Base-by-base conservation (phyloP, 1,140 invertebrate genomes). In the Pectinophora gossypiella region DNA sequence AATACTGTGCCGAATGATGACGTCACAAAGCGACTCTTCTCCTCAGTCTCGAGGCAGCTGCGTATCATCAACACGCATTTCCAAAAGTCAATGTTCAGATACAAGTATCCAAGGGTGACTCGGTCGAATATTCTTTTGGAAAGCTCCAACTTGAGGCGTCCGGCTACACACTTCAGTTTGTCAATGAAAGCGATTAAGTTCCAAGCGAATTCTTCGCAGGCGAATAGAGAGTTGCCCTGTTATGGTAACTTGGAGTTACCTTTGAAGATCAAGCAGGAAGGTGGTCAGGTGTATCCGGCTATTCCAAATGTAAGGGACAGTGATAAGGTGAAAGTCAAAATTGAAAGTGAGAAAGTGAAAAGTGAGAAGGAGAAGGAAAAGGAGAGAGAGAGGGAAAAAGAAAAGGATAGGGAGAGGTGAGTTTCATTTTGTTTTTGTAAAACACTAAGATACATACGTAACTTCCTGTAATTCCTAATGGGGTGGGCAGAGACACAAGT, bases 231-330 rank as follows among this genome's bases (percentile, higher is more conserved):
- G 45, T 56, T 89, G n/a, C 87, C 87, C 0, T 89, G 85, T 49
- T 89, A 89, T 54, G 87, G 87, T 1, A 89, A 89, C 36, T 53
- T 89, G 48, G 85, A 87, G 59, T 59, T 89, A 45, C 82, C 85
- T 0, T 64, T 80, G 4, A 87, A 86, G 54, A 76, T 84, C 0
- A 88, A 88, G 43, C 84, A 88, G 46, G 86, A 87, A n/a, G 60
- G 54, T 12, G 54, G 48, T 13, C 16, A 15, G 16, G 36, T 40
- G 7, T 15, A 38, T 9, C 9, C n/a, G 16, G 36, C 13, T 2
- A 18, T 15, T 9, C 19, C 12, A 3, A 51, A 46, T 32, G 68
- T 75, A 20, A 77, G 68, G 49, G 42, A 61, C 36, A 69, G 55
- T 61, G 73, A 72, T 48, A 45, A 57, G 22, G 60, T 73, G 12